These are phyloP conservation scores for Latrodectus hesperus DNA, from an alignment of 2,888 invertebrate species.

Conservation along the genomic window DNA sequence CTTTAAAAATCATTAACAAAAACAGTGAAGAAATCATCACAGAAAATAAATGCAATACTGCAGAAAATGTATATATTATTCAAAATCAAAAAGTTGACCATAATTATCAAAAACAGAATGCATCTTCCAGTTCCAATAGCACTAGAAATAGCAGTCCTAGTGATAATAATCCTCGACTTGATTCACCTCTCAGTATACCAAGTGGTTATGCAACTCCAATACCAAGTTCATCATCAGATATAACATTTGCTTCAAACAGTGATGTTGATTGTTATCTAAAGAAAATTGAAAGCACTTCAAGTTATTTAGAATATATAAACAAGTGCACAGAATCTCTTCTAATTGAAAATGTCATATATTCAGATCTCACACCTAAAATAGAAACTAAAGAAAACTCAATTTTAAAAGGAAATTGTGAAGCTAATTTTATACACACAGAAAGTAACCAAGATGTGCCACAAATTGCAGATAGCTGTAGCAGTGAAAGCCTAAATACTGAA, in stretches of 20 bases:
- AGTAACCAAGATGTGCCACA: not conserved
- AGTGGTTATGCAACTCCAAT: conserved; percentile 41
- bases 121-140: conserved; percentile 4
- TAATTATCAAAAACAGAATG: conserved; percentile 1
- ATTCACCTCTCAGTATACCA: conserved; percentile 48
- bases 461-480: conserved; percentile 26
- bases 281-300: conserved; percentile 15
- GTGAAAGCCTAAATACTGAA: conserved; percentile 54
- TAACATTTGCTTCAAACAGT: conserved; percentile 26
- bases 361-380: not conserved
- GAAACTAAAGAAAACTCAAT: not conserved
- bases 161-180: not conserved
- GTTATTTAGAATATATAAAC: not conserved
- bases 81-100: not conserved
- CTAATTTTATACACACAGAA: not conserved
- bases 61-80: not conserved
- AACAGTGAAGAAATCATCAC: not conserved
- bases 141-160: conserved; percentile 37
- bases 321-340: too few relatives aligned
- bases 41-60: not conserved
- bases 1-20: conserved; percentile 34
- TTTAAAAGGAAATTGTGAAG: too few relatives aligned
- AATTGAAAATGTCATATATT: too few relatives aligned
- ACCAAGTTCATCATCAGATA: conserved; percentile 19
- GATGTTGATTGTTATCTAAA: conserved; percentile 26